A percentile compares a stretch with the other conserved stretches of the same genome.
Conservation (phyloP, 64 coral and sea anemone species). For the Montipora foliosa region DNA sequence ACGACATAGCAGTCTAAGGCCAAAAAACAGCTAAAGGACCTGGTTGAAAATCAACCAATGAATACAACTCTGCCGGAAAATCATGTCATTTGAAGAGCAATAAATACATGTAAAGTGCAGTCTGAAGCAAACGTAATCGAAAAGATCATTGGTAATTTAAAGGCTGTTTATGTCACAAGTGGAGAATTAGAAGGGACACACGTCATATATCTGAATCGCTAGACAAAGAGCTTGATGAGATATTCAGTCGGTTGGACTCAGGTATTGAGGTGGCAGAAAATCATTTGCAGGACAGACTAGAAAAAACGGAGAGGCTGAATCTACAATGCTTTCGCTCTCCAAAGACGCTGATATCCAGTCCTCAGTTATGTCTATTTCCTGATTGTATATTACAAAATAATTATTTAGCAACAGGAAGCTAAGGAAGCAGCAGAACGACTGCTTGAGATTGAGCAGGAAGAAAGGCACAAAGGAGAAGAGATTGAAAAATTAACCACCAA, state of each 20-base stretch:
- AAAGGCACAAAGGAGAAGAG: constrained; percentile 37
- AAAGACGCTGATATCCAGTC: background rate
- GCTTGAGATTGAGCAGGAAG: constrained; percentile 6
- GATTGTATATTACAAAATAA: constrained; percentile 5
- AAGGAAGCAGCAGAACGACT: constrained; percentile 23
- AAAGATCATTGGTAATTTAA: background rate
- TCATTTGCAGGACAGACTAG: background rate
- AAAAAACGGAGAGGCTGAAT: constrained; percentile 35
- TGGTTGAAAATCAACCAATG: too few relatives aligned
- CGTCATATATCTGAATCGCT: background rate
- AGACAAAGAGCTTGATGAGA: constrained; percentile 20
- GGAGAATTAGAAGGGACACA: background rate
- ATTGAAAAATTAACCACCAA: constrained; percentile 22
- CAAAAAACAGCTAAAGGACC: too few relatives aligned
- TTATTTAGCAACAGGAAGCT: constrained; percentile 2
- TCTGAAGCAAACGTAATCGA: background rate
- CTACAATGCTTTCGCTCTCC: background rate
- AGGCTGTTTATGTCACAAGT: background rate
- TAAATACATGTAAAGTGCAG: background rate
- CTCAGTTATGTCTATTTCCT: background rate
- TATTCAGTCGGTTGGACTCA: background rate
- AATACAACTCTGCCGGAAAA: too few relatives aligned
- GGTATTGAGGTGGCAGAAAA: background rate
- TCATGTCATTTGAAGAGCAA: too few relatives aligned
- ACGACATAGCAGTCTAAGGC: too few relatives aligned